Evolutionary conservation across 2,888 invertebrate genomes (phyloP).

Genomic region (Merodon equestris): DNA sequence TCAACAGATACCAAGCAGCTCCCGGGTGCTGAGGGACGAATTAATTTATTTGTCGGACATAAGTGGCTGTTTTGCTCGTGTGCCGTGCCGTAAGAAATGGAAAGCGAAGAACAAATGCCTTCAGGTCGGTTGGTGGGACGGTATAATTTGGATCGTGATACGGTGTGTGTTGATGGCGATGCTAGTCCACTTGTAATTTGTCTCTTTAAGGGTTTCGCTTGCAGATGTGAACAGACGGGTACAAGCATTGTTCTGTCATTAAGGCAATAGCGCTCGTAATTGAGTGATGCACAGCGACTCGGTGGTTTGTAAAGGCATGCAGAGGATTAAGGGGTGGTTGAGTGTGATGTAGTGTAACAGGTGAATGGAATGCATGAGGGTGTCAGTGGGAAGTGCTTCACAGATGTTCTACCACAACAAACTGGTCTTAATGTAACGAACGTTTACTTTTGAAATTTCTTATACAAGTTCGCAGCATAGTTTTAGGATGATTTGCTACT

Average conservation of each 20-base stretch:
- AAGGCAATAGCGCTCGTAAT: slow-evolving; percentile 57
- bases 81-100: slow-evolving; percentile 16
- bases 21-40: slow-evolving; percentile 33
- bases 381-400: too few relatives aligned
- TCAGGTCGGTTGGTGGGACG: too few relatives aligned
- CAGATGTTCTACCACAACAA: too few relatives aligned
- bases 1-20: slow-evolving; percentile 3
- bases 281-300: slow-evolving; percentile 18
- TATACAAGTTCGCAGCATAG: too few relatives aligned
- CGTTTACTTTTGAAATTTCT: too few relatives aligned
- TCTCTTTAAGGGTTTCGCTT: slow-evolving; percentile 30
- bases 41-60: slow-evolving; percentile 49
- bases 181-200: slow-evolving; percentile 43
- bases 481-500: too few relatives aligned
- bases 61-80: slow-evolving; percentile 26
- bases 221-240: slow-evolving; percentile 45
- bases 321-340: not conserved
- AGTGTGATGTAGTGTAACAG: slow-evolving; percentile 32
- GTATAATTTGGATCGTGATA: not conserved
- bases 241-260: slow-evolving; percentile 50
- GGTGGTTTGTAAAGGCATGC: too few relatives aligned
- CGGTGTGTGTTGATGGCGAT: slow-evolving; percentile 18
- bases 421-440: too few relatives aligned
- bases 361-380: slow-evolving; percentile 7
- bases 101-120: not conserved